Conservation (phyloP, 2,888 invertebrate genomes). For the Thera obeliscata region DNA sequence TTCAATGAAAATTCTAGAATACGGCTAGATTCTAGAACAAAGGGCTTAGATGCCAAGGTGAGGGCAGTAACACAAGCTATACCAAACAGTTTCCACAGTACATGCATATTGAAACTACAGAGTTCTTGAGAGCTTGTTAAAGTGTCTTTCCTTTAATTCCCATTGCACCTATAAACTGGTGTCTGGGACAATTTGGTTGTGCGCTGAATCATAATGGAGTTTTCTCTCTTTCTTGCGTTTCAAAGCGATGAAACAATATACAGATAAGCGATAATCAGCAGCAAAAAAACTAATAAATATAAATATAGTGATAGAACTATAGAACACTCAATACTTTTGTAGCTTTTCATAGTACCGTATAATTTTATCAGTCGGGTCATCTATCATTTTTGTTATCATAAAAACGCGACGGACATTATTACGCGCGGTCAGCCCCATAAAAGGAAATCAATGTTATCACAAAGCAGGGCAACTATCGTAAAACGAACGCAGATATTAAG, state of each 20-base stretch:
- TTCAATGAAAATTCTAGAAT: constrained; percentile 15
- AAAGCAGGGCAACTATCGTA: constrained; percentile 30
- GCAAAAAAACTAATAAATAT: no score
- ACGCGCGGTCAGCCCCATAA: constrained; percentile 35
- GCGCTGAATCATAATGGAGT: not conserved
- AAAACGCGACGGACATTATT: constrained; percentile 12
- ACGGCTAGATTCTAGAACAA: constrained; percentile 6
- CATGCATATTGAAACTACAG: not conserved
- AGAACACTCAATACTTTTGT: not conserved
- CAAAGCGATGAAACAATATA: not conserved
- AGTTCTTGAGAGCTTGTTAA: not conserved
- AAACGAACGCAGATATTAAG: constrained; percentile 40
- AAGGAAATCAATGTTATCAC: constrained; percentile 49
- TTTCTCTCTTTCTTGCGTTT: not conserved
- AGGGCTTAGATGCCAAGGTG: constrained; percentile 17
- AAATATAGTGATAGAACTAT: not conserved
- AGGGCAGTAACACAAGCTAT: constrained; percentile 1
- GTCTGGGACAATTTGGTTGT: not conserved
- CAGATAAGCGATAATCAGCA: not conserved
- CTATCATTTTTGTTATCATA: constrained; percentile 13
- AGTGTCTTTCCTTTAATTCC: not conserved
- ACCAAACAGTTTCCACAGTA: constrained; percentile 10
- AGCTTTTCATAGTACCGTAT: not conserved
- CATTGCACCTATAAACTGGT: not conserved
- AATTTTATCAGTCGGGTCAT: constrained; percentile 1